A percentile compares a stretch with the other conserved stretches of the same genome.
These are phyloP conservation scores for Drosophila kohkoa DNA, from an alignment of 1,140 invertebrate genomes.

Conservation along the genomic window DNA sequence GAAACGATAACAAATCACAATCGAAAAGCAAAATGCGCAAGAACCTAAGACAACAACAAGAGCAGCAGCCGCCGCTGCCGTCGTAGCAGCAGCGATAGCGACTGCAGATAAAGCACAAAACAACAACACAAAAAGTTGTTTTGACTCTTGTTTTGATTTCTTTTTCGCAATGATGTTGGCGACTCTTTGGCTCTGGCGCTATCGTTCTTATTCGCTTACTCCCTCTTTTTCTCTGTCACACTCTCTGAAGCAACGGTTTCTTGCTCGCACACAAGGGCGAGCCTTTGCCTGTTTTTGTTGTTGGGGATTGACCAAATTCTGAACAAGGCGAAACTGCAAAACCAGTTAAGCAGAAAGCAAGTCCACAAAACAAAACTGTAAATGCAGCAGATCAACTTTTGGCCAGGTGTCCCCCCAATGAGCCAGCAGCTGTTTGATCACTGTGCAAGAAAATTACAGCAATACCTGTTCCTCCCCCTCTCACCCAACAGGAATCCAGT, in stretches of 20 bases:
- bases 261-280: conserved; percentile 42
- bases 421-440: conserved; percentile 56
- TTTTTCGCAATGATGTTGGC: conserved; percentile 34
- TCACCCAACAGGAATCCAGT: no score
- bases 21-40: conserved; percentile 46
- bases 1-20: conserved; percentile 60
- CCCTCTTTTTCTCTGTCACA: background rate
- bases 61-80: conserved; percentile 6
- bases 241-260: conserved; percentile 56
- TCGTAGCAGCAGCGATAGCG: conserved; percentile 23
- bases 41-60: conserved; percentile 67
- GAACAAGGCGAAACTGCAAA: conserved; percentile 33
- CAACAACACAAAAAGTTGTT: conserved; percentile 59
- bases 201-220: conserved; percentile 5
- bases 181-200: conserved; percentile 11
- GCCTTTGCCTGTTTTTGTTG: conserved; percentile 21
- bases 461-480: background rate
- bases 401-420: conserved; percentile 47
- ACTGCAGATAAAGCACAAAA: conserved; percentile 24
- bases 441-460: conserved; percentile 30
- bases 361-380: conserved; percentile 51
- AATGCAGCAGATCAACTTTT: conserved; percentile 41
- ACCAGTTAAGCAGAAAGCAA: conserved; percentile 60
- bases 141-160: conserved; percentile 59
- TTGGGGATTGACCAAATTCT: conserved; percentile 38